phyloP scores from a whole-genome alignment of 2,113 vertebrate species.

The Actenoides hombroni region DNA sequence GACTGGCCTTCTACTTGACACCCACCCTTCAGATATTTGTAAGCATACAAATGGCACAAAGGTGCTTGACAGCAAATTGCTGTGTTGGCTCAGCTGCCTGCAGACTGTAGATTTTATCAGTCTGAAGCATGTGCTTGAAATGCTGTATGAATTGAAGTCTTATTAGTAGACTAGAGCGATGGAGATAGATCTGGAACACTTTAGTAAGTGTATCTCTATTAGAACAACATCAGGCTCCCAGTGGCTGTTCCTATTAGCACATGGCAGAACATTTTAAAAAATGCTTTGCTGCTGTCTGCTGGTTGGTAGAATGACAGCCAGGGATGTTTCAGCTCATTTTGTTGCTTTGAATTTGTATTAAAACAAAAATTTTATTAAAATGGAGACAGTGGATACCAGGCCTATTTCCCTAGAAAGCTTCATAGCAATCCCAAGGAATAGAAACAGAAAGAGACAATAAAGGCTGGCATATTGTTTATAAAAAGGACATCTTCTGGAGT shows the following conservation, averaged over 20 bases:
- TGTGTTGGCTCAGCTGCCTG: background rate
- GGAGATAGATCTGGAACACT: background rate
- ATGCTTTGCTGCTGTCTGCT: background rate
- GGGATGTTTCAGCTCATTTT: background rate
- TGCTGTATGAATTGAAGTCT: background rate
- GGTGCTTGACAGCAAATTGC: background rate
- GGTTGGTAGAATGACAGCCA: background rate
- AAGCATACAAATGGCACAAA: too few relatives aligned
- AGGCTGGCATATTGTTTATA: background rate
- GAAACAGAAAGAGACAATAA: background rate
- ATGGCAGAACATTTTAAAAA: background rate
- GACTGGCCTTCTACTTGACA: too few relatives aligned
- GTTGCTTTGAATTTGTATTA: background rate
- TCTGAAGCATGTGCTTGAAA: background rate
- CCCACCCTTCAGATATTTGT: too few relatives aligned
- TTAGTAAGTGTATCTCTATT: background rate
- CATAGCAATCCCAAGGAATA: background rate
- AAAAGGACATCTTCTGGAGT: background rate
- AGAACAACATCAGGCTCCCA: background rate
- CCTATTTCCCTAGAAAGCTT: background rate
- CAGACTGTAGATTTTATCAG: background rate
- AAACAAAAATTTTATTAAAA: background rate
- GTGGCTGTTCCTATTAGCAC: background rate
- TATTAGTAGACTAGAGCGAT: background rate
- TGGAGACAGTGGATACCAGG: too few relatives aligned